These are phyloP conservation scores for Sogatella furcifera DNA, from an alignment of 1,140 invertebrate species.

Conservation along the genomic window DNA sequence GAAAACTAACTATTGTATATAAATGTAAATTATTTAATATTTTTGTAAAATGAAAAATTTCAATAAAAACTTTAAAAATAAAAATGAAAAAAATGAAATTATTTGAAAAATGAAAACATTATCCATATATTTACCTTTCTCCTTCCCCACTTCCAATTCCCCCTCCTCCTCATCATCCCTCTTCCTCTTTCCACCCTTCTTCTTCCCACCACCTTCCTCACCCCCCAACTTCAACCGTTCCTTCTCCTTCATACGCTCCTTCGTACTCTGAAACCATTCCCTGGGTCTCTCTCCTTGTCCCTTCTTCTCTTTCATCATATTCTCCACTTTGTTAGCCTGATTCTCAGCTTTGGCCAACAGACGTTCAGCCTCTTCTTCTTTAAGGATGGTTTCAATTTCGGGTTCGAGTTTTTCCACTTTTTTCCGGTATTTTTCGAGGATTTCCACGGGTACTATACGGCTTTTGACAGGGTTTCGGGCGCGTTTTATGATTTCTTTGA, in stretches of 20 bases:
- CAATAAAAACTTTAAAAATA: too few relatives aligned
- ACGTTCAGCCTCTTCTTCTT: slow-evolving; percentile 76
- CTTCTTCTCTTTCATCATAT: slow-evolving; percentile 46
- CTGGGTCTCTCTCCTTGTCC: slow-evolving; percentile 36
- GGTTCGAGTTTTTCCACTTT: slow-evolving; percentile 60
- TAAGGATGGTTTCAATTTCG: slow-evolving; percentile 66
- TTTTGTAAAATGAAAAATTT: too few relatives aligned
- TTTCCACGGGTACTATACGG: slow-evolving; percentile 72
- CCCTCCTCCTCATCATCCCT: neutral
- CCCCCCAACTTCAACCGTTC: slow-evolving; percentile 32
- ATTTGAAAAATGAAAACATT: too few relatives aligned
- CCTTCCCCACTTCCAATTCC: slow-evolving; percentile 40
- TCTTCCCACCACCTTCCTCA: neutral
- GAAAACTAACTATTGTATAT: too few relatives aligned
- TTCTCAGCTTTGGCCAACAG: slow-evolving; percentile 75
- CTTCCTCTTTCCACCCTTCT: neutral
- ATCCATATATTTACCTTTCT: too few relatives aligned
- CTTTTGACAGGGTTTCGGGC: slow-evolving; percentile 79
- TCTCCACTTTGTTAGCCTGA: slow-evolving; percentile 67
- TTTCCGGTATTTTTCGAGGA: slow-evolving; percentile 75
- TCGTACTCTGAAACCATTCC: slow-evolving; percentile 82
- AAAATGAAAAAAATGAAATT: too few relatives aligned
- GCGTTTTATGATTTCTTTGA: slow-evolving; percentile 78
- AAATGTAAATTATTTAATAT: too few relatives aligned
- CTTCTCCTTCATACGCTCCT: slow-evolving; percentile 69